phyloP scores from a whole-genome alignment of 2,888 invertebrate species.

The Cantharis rustica region DNA sequence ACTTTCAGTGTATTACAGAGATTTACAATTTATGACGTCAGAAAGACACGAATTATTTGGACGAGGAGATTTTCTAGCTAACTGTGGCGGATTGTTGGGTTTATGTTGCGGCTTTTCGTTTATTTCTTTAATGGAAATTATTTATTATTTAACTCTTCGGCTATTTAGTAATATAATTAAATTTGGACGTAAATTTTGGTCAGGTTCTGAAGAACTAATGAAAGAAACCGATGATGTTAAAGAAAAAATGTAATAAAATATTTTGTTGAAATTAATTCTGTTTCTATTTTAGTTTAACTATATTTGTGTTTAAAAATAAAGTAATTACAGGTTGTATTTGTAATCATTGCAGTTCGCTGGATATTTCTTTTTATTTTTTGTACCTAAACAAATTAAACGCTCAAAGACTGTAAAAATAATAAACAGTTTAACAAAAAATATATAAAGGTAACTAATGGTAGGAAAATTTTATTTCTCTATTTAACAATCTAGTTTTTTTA shows the following conservation, averaged over 20 bases:
- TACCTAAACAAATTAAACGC: too few relatives aligned
- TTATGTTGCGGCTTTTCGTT: conserved; percentile 68
- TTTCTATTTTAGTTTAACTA: not conserved
- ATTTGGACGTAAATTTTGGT: not conserved
- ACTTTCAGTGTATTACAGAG: conserved; percentile 67
- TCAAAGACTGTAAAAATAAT: too few relatives aligned
- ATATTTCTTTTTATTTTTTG: too few relatives aligned
- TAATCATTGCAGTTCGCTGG: too few relatives aligned
- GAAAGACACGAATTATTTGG: conserved; percentile 63
- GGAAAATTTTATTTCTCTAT: too few relatives aligned
- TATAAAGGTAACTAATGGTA: too few relatives aligned
- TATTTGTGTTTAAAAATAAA: not conserved
- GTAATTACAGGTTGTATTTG: too few relatives aligned
- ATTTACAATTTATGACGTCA: conserved; percentile 63
- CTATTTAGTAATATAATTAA: conserved; percentile 42
- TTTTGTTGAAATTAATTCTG: not conserved
- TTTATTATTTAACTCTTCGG: conserved; percentile 63
- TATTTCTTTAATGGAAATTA: conserved; percentile 64
- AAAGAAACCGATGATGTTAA: not conserved
- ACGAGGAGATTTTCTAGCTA: conserved; percentile 61
- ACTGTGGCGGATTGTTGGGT: conserved; percentile 63
- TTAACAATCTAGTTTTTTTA: too few relatives aligned
- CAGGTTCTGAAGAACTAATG: not conserved
- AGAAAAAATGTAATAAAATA: not conserved
- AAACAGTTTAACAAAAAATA: too few relatives aligned